These are phyloP conservation scores for Cyprinodon brontotheroides DNA, from an alignment of 2,113 vertebrate genomes.

Conservation along the genomic window DNA sequence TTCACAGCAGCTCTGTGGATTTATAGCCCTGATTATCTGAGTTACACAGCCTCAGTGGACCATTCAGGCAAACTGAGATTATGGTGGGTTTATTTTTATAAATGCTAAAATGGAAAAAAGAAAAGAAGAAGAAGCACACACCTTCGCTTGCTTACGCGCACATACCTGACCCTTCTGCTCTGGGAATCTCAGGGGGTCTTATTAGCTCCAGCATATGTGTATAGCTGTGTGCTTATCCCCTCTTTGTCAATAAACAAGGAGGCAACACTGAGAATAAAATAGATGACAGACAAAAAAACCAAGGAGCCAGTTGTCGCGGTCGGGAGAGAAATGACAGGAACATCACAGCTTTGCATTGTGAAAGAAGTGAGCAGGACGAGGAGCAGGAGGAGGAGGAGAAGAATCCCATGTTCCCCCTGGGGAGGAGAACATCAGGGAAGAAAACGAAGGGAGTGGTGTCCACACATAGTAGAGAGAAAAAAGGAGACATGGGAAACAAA, in stretches of 20 bases:
- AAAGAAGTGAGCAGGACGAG: conserved; percentile 33
- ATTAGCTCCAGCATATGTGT: conserved; percentile 57
- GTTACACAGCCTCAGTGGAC: conserved; percentile 6
- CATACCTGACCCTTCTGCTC: conserved; percentile 63
- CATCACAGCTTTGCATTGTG: conserved; percentile 44
- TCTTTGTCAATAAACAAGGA: conserved; percentile 52
- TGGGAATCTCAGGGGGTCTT: conserved; percentile 71
- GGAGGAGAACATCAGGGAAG: conserved; percentile 37
- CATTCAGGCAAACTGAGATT: conserved; percentile 40
- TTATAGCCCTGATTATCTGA: conserved; percentile 20
- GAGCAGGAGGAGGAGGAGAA: conserved; percentile 13
- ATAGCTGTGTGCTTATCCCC: conserved; percentile 28
- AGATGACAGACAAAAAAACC: conserved; percentile 48
- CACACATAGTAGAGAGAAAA: conserved; percentile 33
- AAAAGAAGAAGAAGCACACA: conserved; percentile 13
- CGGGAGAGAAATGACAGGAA: conserved; percentile 60
- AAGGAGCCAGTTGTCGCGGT: conserved; percentile 27
- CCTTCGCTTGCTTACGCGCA: conserved; percentile 18
- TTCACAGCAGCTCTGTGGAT: conserved; percentile 12
- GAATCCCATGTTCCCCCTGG: conserved; percentile 38
- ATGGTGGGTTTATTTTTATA: conserved; percentile 31
- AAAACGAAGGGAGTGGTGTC: conserved; percentile 58
- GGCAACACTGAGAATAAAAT: conserved; percentile 47
- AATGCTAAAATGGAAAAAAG: conserved; percentile 17
- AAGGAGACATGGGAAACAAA: conserved; percentile 19